Evolutionary conservation across 2,888 invertebrate genomes (phyloP).

Genomic region (Apodemia duryi): DNA sequence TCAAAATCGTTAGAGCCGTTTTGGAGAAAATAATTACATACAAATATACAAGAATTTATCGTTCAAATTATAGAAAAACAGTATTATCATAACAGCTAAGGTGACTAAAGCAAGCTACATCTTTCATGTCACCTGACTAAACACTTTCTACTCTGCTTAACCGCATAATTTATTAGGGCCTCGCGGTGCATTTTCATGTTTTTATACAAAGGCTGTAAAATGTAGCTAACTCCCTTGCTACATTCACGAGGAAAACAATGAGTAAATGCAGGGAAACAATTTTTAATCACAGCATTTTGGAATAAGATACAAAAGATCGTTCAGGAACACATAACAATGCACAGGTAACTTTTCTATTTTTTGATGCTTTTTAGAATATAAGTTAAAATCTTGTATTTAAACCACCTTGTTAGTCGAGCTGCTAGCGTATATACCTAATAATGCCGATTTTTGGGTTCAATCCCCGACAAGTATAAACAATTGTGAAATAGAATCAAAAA

Average conservation of each 20-base stretch:
- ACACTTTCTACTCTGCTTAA: slow-evolving; percentile 8
- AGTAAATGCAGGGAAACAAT: neutral
- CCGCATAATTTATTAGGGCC: slow-evolving; percentile 7
- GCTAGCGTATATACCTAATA: no score
- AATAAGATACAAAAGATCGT: neutral
- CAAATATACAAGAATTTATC: no score
- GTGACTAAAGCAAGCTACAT: neutral
- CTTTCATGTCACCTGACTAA: neutral
- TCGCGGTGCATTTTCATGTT: slow-evolving; percentile 1
- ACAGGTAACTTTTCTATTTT: neutral
- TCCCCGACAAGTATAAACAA: no score
- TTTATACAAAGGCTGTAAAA: neutral
- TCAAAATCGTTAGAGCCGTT: no score
- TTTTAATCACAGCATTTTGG: neutral
- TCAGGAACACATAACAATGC: neutral
- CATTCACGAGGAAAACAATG: slow-evolving; percentile 2
- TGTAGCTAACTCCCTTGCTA: neutral
- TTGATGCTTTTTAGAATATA: no score
- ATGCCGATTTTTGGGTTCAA: no score
- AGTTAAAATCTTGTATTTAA: no score
- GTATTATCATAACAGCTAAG: neutral
- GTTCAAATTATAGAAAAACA: neutral
- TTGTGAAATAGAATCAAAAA: no score
- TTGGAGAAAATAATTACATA: no score
- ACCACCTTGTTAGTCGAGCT: no score